Conservation (phyloP, 2,113 vertebrate species). For the Archocentrus centrarchus region DNA sequence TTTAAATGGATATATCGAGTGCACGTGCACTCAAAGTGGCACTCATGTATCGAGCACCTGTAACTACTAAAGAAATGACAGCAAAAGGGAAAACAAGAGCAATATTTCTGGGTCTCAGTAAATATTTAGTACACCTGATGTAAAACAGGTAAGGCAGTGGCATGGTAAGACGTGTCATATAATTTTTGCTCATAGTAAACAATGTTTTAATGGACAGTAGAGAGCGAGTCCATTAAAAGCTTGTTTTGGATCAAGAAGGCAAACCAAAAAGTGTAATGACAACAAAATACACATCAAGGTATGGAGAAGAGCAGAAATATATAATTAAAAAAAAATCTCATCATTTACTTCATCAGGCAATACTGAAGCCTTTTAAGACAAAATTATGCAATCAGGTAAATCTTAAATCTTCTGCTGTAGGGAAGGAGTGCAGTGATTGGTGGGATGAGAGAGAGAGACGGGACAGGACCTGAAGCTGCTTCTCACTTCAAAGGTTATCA, state of each 20-base stretch:
- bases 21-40: background rate
- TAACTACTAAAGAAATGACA: background rate
- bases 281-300: background rate
- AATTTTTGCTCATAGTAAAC: background rate
- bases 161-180: background rate
- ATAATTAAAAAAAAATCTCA: background rate
- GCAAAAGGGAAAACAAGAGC: background rate
- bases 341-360: constrained; percentile 10
- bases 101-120: background rate
- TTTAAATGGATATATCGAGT: background rate
- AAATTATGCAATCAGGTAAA: constrained; percentile 48
- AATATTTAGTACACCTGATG: background rate
- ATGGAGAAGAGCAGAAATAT: constrained; percentile 4
- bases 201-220: background rate
- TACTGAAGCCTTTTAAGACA: constrained; percentile 9
- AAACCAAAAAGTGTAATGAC: background rate
- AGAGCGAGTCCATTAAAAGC: background rate
- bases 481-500: background rate
- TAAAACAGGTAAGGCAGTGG: background rate
- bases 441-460: background rate
- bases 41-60: background rate
- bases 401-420: constrained; percentile 16
- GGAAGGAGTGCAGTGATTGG: constrained; percentile 18
- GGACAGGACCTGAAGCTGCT: background rate
- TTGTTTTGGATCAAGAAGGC: background rate